A percentile compares a stretch with the other conserved stretches of the same genome.
These are phyloP conservation scores for Struthidea cinerea DNA, from an alignment of 2,113 vertebrate genomes.

Conservation along the genomic window DNA sequence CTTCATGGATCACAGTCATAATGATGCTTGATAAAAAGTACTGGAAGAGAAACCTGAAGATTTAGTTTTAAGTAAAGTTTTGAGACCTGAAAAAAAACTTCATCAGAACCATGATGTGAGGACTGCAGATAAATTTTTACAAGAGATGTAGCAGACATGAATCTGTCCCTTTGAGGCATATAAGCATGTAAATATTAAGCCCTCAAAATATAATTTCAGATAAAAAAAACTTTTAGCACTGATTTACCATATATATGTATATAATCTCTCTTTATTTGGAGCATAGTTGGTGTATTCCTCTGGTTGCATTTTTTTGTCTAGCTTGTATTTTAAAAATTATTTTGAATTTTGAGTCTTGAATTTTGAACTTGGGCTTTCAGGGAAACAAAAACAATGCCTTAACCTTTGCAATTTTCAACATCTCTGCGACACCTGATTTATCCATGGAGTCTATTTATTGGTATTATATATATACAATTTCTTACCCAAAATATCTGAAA, in stretches of 20 bases:
- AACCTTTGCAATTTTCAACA: not conserved
- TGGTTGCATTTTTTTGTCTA: not conserved
- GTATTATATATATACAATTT: not conserved
- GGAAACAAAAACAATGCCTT: not conserved
- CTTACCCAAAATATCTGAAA: not conserved
- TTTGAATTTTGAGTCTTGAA: not conserved
- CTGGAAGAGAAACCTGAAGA: not conserved
- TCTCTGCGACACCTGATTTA: not conserved
- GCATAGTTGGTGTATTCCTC: not conserved
- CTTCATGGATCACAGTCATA: not conserved
- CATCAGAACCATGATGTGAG: not conserved
- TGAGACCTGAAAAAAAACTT: not conserved
- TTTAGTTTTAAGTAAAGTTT: conserved; percentile 5
- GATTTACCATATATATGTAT: not conserved
- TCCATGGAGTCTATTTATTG: not conserved
- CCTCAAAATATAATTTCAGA: not conserved
- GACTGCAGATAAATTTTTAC: not conserved
- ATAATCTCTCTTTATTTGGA: not conserved
- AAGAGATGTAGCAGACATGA: not conserved
- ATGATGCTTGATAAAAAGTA: not conserved
- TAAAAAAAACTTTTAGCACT: not conserved
- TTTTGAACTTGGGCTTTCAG: not conserved
- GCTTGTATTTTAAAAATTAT: not conserved
- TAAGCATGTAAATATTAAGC: not conserved
- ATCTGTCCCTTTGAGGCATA: not conserved